Base-by-base conservation (phyloP, 2,888 invertebrate species). In the Carcina quercana region DNA sequence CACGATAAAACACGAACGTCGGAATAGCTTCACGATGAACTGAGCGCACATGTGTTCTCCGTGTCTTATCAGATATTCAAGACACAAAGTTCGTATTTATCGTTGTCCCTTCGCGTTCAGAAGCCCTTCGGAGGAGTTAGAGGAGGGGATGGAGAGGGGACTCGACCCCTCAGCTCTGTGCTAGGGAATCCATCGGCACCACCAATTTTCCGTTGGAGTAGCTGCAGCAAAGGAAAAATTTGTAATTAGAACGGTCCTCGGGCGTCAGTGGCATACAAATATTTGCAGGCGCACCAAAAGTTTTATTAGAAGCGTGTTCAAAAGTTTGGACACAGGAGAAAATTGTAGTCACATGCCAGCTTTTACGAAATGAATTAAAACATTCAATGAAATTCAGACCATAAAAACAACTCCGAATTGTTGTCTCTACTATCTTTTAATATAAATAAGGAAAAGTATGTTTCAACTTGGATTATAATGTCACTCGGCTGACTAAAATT, bases 171-270 rank as follows among this genome's bases (percentile, higher is more conserved):
- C 80, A 78, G 71, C 79, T 82, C 62, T 79, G 74, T 64, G 84
- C 75, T 80, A 85, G 65, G 85, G 85, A 71, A 85, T 83, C 85
- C 85, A 85, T 38, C 75, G 83, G 84, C 85, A 84, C 85, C 85
- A 85, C 85, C 83, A 85, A 60, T 82, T 85, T 82, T 84, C 85
- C 78, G 74, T 83, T 78, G 68, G 85, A 79, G 82, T 79, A 79
- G 73, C 85, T 85, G 70, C 31, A 85, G 84, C 76, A 78, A 82
- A 53, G 40, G 34, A 60, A 61, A 56, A 50, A 40, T 38, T 35
- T 37, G n/a, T 35, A 51, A 47, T 53, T 42, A 47, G 24, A 38
- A 29, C 15, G 40, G 40, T 32, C 31, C 3, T 12, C n/a, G 25
- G 17, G 25, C 27, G 30, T 19, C 35, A 17, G 13, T 19, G 3